Evolutionary conservation across 2,888 invertebrate genomes (phyloP), one percentile per base, ranked within the genome.

Genomic region (Cephus runcator): DNA sequence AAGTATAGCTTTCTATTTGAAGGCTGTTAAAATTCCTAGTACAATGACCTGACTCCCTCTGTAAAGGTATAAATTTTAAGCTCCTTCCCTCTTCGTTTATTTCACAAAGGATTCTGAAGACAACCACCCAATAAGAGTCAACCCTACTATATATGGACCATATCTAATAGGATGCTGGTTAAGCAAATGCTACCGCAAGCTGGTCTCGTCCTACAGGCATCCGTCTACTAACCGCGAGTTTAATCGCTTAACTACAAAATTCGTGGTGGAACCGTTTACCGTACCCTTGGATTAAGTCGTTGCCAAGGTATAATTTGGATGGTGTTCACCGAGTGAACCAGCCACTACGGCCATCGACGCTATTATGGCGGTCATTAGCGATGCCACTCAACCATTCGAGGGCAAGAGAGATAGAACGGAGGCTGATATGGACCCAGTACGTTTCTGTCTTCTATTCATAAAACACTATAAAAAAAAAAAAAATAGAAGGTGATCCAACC

Each of bases 241-340:
- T 35, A 35, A 74, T 74, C 74, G 74, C 36, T 31, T 33, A 71
- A 71, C 31, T 23, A 34, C 74, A n/a, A 34, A 74, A 36, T 74
- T 36, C 74, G 36, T 74, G 74, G 74, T 74, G 34, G 74, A 74
- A 35, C 36, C 74, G 74, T 74, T 74, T 74, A 74, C 74, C 74
- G 74, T 15, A 74, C 74, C 74, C 34, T 31, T 74, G 74, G 74
- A 74, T 74, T 74, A 74, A 74, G 74, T 74, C 74, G 74, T 74
- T 74, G 74, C 34, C 74, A 34, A 35, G 74, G 74, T 74, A 74
- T 74, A 74, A 74, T 74, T 74, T 74, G 74, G 74, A n/a, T 12
- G 74, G 36, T 74, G 36, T 36, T 34, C 74, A 36, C 74, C 74
- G 74, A 74, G 34, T 35, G 74, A n/a, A 74, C 74, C 31, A 23